Evolutionary conservation across 2,113 vertebrate genomes (phyloP), one percentile per base, ranked within the genome.

Genomic region (Ceyx margarethae): DNA sequence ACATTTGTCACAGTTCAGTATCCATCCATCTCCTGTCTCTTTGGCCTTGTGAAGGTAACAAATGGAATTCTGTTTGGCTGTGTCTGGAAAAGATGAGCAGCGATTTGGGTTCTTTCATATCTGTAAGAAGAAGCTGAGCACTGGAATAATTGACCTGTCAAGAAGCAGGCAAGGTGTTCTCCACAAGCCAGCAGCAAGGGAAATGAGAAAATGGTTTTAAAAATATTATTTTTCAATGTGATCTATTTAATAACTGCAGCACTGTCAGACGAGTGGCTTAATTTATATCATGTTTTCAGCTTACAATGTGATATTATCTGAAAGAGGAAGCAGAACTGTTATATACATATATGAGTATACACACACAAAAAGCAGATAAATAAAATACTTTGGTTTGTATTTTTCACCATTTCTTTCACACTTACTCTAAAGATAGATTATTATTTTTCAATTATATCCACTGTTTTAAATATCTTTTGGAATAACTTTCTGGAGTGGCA

Each of bases 91-190:
- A 96, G 97, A 98, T 98, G 98, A 98, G 97, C 95, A 90, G 96
- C 60, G 95, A 98, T 98, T 98, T 98, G 81, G 71, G 78, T 95
- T 94, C 96, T 95, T 95, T 96, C 96, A 91, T 94, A 95, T 96
- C 96, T 94, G 71, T 96, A 97, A 98, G 97, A 97, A 97, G 97
- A 95, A 96, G 95, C 97, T 97, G 97, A 97, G 87, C 95, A 81
- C 78, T 93, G 97, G 96, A 98, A 98, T 98, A 98, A 99, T 98
- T 98, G 98, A 98, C 98, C 98, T 99, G 98, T 99, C 98, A 98
- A 97, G 95, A 98, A 98, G 97, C 97, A 95, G 96, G 97, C 94
- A 93, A 91, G 91, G 96, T 95, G 95, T 97, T 93, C 97, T 96
- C 95, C 69, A 89, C 94, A 96, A 96, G 96, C 89, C 97, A 97